A percentile compares a stretch with the other conserved stretches of the same genome.
Evolutionary conservation across 2,113 vertebrate species (phyloP).

Genomic region (Dryoscopus gambensis): DNA sequence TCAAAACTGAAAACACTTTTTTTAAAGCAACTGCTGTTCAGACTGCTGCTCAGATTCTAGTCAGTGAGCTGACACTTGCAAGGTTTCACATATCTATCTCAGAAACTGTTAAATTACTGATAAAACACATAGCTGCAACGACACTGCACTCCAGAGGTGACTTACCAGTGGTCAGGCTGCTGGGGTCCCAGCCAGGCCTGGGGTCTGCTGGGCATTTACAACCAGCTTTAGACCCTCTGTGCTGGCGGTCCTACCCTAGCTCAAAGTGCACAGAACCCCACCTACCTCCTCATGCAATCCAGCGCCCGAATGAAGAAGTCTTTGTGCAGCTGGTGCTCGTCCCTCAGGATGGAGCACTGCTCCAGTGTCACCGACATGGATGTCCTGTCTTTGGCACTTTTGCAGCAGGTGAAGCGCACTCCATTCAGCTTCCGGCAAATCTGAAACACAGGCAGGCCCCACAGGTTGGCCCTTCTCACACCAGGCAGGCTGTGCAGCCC

Average conservation of each 20-base stretch:
- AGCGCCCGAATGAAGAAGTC: constrained; percentile 91
- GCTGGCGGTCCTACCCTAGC: neutral
- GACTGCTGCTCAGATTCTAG: neutral
- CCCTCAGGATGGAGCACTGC: constrained; percentile 91
- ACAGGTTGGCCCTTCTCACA: neutral
- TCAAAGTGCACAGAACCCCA: neutral
- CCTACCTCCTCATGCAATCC: constrained; percentile 97
- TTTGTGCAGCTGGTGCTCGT: constrained; percentile 93
- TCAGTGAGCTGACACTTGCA: neutral
- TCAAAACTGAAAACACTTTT: neutral
- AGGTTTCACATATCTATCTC: neutral
- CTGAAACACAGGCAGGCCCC: constrained; percentile 51
- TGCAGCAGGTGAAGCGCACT: constrained; percentile 97
- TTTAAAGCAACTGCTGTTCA: neutral
- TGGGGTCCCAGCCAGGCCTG: neutral
- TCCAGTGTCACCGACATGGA: constrained; percentile 98
- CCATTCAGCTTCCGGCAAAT: constrained; percentile 95
- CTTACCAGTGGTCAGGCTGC: neutral
- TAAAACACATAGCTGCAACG: neutral
- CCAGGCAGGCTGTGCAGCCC: neutral
- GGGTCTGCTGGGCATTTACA: too few species aligned
- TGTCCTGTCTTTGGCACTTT: constrained; percentile 99
- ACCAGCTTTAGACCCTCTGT: neutral
- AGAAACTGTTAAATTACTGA: neutral
- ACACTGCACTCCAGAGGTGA: neutral